Evolutionary conservation across 2,888 invertebrate genomes (phyloP).

Genomic region (Synergus gifuensis): DNA sequence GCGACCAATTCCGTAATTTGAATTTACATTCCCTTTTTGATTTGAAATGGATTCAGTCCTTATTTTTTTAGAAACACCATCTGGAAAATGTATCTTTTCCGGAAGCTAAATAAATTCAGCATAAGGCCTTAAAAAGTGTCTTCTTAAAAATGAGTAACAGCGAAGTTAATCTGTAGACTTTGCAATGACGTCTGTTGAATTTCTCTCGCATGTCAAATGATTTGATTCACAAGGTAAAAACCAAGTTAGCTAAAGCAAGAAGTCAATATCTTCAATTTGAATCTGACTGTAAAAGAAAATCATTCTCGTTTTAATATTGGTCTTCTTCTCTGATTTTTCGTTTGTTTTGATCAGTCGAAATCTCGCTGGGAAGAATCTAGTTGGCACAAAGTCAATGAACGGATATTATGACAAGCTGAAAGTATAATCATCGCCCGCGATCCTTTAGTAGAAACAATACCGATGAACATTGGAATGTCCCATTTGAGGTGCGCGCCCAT

Average conservation of each 20-base stretch:
- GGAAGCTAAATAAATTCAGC: not conserved
- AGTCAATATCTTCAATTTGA: not conserved
- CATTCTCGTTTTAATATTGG: too few species aligned
- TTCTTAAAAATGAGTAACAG: not conserved
- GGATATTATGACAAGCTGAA: constrained; percentile 41
- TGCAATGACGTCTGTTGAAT: not conserved
- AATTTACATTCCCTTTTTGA: too few species aligned
- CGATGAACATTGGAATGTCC: constrained; percentile 76
- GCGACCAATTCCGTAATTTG: too few species aligned
- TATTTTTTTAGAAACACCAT: not conserved
- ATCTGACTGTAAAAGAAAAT: not conserved
- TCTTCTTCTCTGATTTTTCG: not conserved
- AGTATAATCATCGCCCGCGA: constrained; percentile 45
- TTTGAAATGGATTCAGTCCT: too few species aligned
- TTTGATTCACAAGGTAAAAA: not conserved
- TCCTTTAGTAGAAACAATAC: constrained; percentile 65
- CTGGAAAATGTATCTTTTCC: not conserved
- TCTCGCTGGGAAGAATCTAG: constrained; percentile 5
- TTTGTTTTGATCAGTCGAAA: constrained; percentile 18
- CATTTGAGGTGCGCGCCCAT: constrained; percentile 76
- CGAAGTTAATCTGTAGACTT: not conserved
- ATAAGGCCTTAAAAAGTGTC: not conserved
- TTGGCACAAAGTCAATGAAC: constrained; percentile 32
- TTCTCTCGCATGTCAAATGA: not conserved
- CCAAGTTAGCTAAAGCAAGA: not conserved